Conservation (phyloP, 2,888 invertebrate species). For the Rhaphigaster nebulosa region DNA sequence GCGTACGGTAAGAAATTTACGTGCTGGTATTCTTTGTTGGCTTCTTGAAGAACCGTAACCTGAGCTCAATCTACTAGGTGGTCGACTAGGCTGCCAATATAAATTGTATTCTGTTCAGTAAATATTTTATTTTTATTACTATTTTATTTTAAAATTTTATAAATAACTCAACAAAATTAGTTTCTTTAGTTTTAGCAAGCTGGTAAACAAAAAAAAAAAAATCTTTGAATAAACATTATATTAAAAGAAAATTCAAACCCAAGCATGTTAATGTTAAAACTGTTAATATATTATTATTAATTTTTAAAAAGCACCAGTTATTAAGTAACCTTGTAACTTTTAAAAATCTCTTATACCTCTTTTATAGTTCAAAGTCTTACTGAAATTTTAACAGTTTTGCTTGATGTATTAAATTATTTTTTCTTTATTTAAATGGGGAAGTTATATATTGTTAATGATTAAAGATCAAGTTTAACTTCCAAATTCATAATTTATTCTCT, state of each 20-base stretch:
- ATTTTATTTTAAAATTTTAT: neutral
- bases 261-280: neutral
- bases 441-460: too few relatives aligned
- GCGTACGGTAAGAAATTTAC: slow-evolving; percentile 62
- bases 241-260: neutral
- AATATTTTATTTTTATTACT: neutral
- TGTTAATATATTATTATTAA: neutral
- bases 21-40: slow-evolving; percentile 64
- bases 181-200: neutral
- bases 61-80: slow-evolving; percentile 70
- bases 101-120: slow-evolving; percentile 22
- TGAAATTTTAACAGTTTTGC: too few relatives aligned
- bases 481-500: too few relatives aligned
- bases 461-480: too few relatives aligned
- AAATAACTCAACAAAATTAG: neutral
- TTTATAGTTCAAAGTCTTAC: neutral
- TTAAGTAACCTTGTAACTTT: neutral
- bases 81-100: slow-evolving; percentile 66
- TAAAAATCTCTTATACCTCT: neutral
- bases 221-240: neutral
- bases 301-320: neutral
- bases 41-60: slow-evolving; percentile 71
- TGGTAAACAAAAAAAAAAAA: neutral
- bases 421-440: too few relatives aligned
- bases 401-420: too few relatives aligned